A percentile compares a stretch with the other conserved stretches of the same genome.
Evolutionary conservation across 2,797 vertebrate genomes (phyloP).

Genomic region (Crypturellus tataupa): DNA sequence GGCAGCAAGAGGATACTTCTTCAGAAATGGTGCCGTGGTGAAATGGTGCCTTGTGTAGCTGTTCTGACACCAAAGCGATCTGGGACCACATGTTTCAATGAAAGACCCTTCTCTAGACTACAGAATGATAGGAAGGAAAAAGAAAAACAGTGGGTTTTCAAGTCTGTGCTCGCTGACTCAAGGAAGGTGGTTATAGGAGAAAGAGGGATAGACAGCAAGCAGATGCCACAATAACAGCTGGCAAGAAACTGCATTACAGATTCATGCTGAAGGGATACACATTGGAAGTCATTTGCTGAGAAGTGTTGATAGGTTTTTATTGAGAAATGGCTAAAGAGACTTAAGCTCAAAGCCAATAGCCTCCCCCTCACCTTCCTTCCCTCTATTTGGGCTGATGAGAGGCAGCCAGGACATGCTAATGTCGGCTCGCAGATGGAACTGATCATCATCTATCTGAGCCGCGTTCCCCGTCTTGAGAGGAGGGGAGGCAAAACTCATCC

Average conservation of each 20-base stretch:
- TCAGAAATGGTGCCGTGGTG: neutral
- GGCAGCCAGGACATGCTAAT: neutral
- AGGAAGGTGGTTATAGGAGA: neutral
- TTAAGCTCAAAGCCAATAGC: neutral
- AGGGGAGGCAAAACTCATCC: conserved; percentile 22
- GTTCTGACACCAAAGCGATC: neutral
- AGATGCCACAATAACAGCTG: neutral
- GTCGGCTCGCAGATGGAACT: neutral
- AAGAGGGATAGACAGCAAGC: neutral
- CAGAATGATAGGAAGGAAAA: neutral
- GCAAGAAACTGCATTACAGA: neutral
- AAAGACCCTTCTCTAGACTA: neutral
- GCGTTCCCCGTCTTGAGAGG: neutral
- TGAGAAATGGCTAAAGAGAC: neutral
- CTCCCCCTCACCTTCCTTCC: neutral
- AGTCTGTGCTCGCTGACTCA: neutral
- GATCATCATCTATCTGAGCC: conserved; percentile 6
- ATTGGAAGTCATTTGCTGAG: neutral
- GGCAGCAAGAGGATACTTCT: neutral
- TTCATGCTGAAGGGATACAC: neutral
- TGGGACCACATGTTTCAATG: accelerated
- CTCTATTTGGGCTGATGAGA: neutral
- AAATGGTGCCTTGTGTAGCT: neutral
- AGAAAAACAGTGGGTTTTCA: neutral
- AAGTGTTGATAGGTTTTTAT: neutral